Evolutionary conservation across 2,888 invertebrate species (phyloP).

Genomic region (Oscheius onirici): DNA sequence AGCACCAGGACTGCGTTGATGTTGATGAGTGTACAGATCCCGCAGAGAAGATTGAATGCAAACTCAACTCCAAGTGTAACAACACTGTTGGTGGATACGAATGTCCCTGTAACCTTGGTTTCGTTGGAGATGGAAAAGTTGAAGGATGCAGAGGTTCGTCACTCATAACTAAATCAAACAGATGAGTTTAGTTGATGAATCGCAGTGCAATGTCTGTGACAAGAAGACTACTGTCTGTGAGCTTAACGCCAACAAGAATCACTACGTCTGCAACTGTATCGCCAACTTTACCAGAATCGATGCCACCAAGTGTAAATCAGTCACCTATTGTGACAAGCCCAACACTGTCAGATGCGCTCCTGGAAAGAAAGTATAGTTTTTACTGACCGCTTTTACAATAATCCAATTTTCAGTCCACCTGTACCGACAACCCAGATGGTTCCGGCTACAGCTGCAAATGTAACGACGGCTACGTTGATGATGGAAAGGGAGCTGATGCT

Average conservation of each 20-base stretch:
- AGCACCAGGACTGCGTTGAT: conserved; percentile 49
- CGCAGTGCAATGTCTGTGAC: neutral
- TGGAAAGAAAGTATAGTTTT: neutral
- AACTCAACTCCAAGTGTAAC: conserved; percentile 53
- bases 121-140: conserved; percentile 58
- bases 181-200: neutral
- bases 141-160: conserved; percentile 52
- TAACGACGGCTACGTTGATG: conserved; percentile 61
- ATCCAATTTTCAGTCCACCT: neutral
- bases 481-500: conserved; percentile 46
- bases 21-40: conserved; percentile 54
- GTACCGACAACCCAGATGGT: conserved; percentile 24
- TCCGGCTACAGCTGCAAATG: conserved; percentile 62
- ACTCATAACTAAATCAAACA: neutral
- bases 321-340: conserved; percentile 26
- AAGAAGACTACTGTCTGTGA: neutral
- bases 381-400: no score
- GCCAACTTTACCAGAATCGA: neutral
- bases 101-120: conserved; percentile 63
- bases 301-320: neutral
- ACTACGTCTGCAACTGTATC: conserved; percentile 11
- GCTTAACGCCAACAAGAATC: neutral
- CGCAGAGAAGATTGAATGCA: conserved; percentile 32
- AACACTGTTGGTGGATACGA: conserved; percentile 60
- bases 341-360: conserved; percentile 21